Percentiles rank a stretch among this genome's conserved stretches.
Conservation (phyloP, 2,888 invertebrate genomes). For the Tortrix viridana region DNA sequence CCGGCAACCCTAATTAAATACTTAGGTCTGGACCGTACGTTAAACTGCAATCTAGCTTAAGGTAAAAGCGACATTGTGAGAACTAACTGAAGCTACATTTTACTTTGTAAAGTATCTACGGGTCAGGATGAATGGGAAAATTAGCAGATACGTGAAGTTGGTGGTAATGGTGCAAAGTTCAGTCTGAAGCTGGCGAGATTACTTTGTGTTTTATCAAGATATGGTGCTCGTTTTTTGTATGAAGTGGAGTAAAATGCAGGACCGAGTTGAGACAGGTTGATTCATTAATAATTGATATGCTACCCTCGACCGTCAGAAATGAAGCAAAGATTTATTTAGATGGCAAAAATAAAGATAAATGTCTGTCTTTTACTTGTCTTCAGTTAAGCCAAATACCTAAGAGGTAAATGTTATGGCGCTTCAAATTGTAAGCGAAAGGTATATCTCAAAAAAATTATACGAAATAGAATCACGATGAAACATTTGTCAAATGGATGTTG, state of each 20-base stretch:
- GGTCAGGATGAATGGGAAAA: slow-evolving; percentile 14
- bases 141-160: slow-evolving; percentile 27
- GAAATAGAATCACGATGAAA: no score
- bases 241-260: background rate
- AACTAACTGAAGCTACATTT: background rate
- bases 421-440: no score
- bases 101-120: background rate
- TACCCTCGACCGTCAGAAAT: no score
- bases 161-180: slow-evolving; percentile 18
- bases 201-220: slow-evolving; percentile 14
- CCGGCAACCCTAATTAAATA: slow-evolving; percentile 3
- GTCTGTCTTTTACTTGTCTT: no score
- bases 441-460: no score
- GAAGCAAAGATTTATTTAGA: no score
- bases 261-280: background rate
- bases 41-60: background rate
- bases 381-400: no score
- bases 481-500: no score
- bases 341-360: no score
- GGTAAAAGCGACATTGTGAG: slow-evolving; percentile 9
- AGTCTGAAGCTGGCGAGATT: slow-evolving; percentile 15
- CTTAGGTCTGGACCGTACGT: background rate
- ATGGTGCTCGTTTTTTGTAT: background rate
- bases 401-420: no score
- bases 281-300: background rate